Evolutionary conservation across 2,888 invertebrate species (phyloP), one percentile per base, ranked within the genome.

Genomic region (Amphipoea lucens): DNA sequence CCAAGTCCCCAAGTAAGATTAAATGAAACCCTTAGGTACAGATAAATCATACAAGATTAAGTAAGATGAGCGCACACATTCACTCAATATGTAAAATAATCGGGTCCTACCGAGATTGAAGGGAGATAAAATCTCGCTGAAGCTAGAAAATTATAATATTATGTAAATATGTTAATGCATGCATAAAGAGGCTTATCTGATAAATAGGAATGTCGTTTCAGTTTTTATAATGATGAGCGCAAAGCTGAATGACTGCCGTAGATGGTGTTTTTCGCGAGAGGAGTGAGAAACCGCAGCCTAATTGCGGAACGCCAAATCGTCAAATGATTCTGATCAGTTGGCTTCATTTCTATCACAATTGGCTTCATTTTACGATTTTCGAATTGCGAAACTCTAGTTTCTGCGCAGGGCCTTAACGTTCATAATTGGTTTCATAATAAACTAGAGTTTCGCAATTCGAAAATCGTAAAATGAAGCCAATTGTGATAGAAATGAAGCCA

Each of bases 71-170:
- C 29, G 65, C 14, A 68, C 72, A 63, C 67, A 74, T 17, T 75
- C 82, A 42, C 75, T 84, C 79, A 84, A 79, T 82, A 84, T 84
- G 84, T 74, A 62, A 84, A 84, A 76, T 71, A 84, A 79, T 74
- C 20, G 66, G 48, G 17, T 23, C 36, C 57, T 68, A 20, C 66
- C 29, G 42, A 75, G 75, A 84, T 78, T 75, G 72, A 85, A 73
- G 57, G 36, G 5, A 79, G 82, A 84, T 84, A 74, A 85, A 45
- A 82, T 85, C 75, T 60, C 60, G 20, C 11, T 70, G 60, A 14
- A 67, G 70, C 73, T 76, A 74, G 67, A 71, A 76, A 76, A 84
- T 74, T 74, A 76, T 76, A 85, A 70, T 36, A 40, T 5, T 76
- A 79, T 76, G 79, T 81, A 74, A 82, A 79, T 78, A 76, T 71